Base-by-base conservation (phyloP, 2,888 invertebrate species). In the Cistogaster globosa region DNA sequence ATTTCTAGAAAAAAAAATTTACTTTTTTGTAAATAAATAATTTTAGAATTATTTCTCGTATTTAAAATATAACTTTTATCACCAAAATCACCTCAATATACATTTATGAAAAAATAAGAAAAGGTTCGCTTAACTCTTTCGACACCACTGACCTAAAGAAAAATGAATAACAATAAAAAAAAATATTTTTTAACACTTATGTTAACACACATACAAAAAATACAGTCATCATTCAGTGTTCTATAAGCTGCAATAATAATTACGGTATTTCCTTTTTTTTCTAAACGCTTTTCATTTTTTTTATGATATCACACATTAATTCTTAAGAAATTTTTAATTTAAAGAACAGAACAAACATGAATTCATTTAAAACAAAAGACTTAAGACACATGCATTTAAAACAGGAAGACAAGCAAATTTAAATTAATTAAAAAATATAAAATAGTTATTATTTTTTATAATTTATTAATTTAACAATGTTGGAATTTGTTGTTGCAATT, bases 61-160 rank as follows among this genome's bases (percentile, higher is more conserved):
- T 55, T 26, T 48, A 57, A 76, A 75, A 18, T 12, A 8, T 32
- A 20, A 20, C 2, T 20, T 76, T 67, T 67, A 58, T 76, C 48
- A 38, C 65, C 48, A 36, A 67, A 32, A 38, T 48, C 58, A 57
- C 45, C 65, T 65, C 57, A 65, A 65, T 18, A 67, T 26, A 68
- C 48, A 76, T 45, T 65, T 45, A 2, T 20, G 11, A 53, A 51
- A 38, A 9, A 14, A 69, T 26, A 62, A 62, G 2, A 51, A 62
- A 6, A 51, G 53, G 78, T 69, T 71, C 42, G 48, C 69, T 71
- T 51, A 58, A 68, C 69, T 60, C 18, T 60, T 38, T 26, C 42
- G 14, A 62, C 38, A 69, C 60, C 45, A 71, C 69, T 78, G 62
- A 78, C 78, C 69, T 55, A 78, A 53, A 78, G 69, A 78, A 45